Evolutionary conservation across 2,888 invertebrate genomes (phyloP), one percentile per base, ranked within the genome.

Genomic region (Beris morrisii): DNA sequence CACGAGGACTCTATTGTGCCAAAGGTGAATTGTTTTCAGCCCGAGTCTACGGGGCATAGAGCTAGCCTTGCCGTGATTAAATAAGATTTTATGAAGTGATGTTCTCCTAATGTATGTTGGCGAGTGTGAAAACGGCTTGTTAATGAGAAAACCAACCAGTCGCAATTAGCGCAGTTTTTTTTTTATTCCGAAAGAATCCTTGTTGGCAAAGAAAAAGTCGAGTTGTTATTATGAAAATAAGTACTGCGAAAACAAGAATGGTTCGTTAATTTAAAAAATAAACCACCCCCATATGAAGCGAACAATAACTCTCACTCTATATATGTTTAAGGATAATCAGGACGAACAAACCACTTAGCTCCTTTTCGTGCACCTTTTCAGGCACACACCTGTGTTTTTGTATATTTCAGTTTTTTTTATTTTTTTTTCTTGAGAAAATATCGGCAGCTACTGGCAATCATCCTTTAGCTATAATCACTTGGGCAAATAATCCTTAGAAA

Each of bases 211-310:
- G 38, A 38, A 9, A 7, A 5, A 9, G 38, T 7, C 7, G 38
- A 5, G 38, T 38, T 3, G 7, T 38, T 38, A 38, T 38, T 38
- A 38, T 7, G 38, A 7, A 38, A 38, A 5, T 38, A 38, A 38
- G 38, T 9, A 38, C 38, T 38, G 9, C 38, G 9, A 38, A 22
- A 22, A 22, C 22, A 22, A 38, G 38, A 38, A 38, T 38, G 9
- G 38, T 32, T 30, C 32, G 31, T 13, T 46, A 59, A 59, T 59
- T 59, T 59, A 48, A 59, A 59, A 59, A 59, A 59, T 59, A 50
- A 59, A 32, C 59, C 59, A 48, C 46, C 59, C 59, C n/a, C 7
- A 38, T 9, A 38, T 38, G 38, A 59, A 13, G 13, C 31, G 31
- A 12, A 31, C 15, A 31, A 31, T 31, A 30, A 4, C 6, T 32